Conservation (phyloP, 2,888 invertebrate species). For the Podotricha telesiphe region DNA sequence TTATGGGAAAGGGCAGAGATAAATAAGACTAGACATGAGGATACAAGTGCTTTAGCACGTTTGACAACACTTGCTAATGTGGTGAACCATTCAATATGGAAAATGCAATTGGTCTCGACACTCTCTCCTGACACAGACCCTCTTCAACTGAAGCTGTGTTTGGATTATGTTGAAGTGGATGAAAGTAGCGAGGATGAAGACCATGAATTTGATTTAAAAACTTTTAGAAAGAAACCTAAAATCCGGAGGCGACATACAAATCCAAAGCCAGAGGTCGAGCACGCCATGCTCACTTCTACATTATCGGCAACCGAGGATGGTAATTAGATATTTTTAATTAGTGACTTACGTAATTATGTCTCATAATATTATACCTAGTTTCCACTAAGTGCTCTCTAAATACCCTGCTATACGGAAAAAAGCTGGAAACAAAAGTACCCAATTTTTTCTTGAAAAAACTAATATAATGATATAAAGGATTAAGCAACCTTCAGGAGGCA, state of each 20-base stretch:
- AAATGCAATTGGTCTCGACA: conserved; percentile 87
- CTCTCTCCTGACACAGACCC: conserved; percentile 77
- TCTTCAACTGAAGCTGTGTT: conserved; percentile 68
- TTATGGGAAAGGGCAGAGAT: conserved; percentile 62
- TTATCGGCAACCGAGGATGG: conserved; percentile 69
- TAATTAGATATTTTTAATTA: conserved; percentile 47
- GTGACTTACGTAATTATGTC: too few species aligned
- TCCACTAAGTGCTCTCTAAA: too few species aligned
- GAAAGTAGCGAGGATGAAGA: conserved; percentile 79
- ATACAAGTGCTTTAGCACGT: conserved; percentile 54
- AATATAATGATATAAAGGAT: too few species aligned
- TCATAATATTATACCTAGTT: too few species aligned
- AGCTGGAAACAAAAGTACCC: too few species aligned
- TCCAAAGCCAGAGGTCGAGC: conserved; percentile 68
- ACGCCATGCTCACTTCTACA: conserved; percentile 68
- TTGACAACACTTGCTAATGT: conserved; percentile 72
- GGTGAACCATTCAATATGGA: conserved; percentile 88
- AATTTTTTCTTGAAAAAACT: too few species aligned
- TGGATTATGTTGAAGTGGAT: conserved; percentile 76
- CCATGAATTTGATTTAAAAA: conserved; percentile 62
- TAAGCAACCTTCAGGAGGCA: too few species aligned
- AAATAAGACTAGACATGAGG: conserved; percentile 56
- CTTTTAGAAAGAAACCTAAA: conserved; percentile 69
- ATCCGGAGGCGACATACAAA: conserved; percentile 64
- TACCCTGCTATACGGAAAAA: too few species aligned